Base-by-base conservation (phyloP, 2,888 invertebrate species). In the Itoplectis maculator region DNA sequence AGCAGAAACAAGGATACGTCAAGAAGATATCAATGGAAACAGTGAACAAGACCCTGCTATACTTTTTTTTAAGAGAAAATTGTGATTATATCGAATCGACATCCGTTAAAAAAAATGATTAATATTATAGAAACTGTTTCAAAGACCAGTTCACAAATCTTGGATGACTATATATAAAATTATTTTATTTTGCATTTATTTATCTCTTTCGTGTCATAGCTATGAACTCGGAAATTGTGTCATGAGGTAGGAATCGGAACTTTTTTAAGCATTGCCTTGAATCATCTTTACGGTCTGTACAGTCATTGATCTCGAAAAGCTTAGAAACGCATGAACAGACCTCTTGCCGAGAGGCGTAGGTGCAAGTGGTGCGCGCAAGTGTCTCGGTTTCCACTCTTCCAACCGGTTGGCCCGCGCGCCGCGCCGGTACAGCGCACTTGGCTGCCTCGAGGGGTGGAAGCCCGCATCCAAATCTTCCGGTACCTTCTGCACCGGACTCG, bases 21-120 rank as follows among this genome's bases (percentile, higher is more conserved):
- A 61, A 40, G 37, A 37, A 35, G 15, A 61, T 61, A 61, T 61
- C 15, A 18, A 40, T 37, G 18, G 37, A 61, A 61, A 61, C n/a
- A 7, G 8, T 35, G 15, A 59, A 35, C 59, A 35, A 35, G n/a
- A 4, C 7, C 2, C 11, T 1, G n/a, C 35, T 35, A 9, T 59
- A 35, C 29, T 18, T n/a, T 59, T 8, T n/a, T 59, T 8, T n/a
- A n/a, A 87, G 85, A 47, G 84, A 84, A 88, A 87, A 88, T n/a
- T n/a, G n/a, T n/a, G n/a, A n/a, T n/a, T n/a, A n/a, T n/a, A n/a
- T n/a, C n/a, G n/a, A n/a, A n/a, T n/a, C n/a, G n/a, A n/a, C n/a
- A n/a, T n/a, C n/a, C n/a, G n/a, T n/a, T n/a, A n/a, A n/a, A n/a
- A n/a, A n/a, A n/a, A n/a, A n/a, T n/a, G n/a, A n/a, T n/a, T n/a